Evolutionary conservation across 2,113 vertebrate genomes (phyloP).

Genomic region (Pipa parva): DNA sequence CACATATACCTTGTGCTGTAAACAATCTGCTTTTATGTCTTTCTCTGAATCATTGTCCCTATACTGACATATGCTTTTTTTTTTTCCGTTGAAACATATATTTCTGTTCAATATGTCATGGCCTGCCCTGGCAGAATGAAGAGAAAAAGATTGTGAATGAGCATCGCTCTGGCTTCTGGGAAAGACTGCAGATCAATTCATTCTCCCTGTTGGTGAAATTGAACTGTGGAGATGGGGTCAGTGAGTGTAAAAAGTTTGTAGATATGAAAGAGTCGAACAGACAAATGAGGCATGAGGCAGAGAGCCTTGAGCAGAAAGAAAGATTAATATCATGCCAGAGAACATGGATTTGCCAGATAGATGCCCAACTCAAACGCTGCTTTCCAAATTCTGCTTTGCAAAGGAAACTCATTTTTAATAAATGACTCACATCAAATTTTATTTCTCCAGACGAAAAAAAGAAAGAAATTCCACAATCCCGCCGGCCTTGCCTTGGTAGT

Average conservation of each 20-base stretch:
- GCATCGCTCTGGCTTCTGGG: neutral
- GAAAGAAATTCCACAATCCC: neutral
- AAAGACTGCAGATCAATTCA: neutral
- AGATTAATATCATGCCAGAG: constrained; percentile 13
- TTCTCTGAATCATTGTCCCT: neutral
- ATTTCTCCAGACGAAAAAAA: too few species aligned
- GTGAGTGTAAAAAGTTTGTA: constrained; percentile 12
- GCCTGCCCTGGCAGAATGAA: neutral
- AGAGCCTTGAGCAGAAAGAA: constrained; percentile 16
- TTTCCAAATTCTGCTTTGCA: neutral
- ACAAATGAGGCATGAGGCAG: constrained; percentile 16
- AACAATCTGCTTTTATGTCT: neutral
- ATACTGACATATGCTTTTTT: neutral
- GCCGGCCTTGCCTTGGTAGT: too few species aligned
- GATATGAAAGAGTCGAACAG: neutral
- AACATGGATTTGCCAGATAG: neutral
- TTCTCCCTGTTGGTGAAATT: neutral
- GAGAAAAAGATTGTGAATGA: neutral
- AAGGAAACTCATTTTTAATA: neutral
- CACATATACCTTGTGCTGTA: neutral
- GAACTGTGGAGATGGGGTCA: constrained; percentile 6
- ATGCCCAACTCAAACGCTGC: neutral
- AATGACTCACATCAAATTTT: too few species aligned
- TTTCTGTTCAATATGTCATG: neutral
- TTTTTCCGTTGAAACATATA: neutral